Base-by-base conservation (phyloP, 2,797 vertebrate genomes). In the Cyclopterus lumpus region DNA sequence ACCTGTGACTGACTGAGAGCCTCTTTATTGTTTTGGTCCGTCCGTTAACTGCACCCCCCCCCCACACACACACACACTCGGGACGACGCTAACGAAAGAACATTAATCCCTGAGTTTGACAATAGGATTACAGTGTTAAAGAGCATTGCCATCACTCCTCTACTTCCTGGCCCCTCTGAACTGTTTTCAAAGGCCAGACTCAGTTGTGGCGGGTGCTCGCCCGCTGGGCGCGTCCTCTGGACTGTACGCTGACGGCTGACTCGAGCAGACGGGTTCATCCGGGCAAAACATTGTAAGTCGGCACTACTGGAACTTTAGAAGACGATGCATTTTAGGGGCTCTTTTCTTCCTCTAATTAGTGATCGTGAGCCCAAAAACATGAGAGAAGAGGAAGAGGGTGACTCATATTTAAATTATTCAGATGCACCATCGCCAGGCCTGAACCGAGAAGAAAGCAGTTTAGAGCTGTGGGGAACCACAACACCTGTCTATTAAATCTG, bases 121-220 rank as follows among this genome's bases (percentile, higher is more conserved):
- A 87, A 71, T 83, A 70, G 90, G 92, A 93, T 93, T 92, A 93
- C 58, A 67, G 85, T 86, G 88, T 81, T 89, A 87, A 88, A 86
- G 77, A 88, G 88, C 88, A 67, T 59, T 53, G 82, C 79, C 81
- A 26, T 90, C 77, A 12, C 84, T 67, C 60, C 65, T 84, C 71
- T 79, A 84, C 89, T 91, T 92, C 91, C 91, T 90, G 81, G 86
- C 74, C 88, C 86, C 85, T 80, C 86, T 88, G 81, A 88, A 88
- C 92, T 88, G 79, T 90, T 91, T 88, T 93, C 87, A 92, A 91
- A 90, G 88, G 81, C 85, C 26, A 10, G 64, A 36, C 86, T 79
- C 81, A 86, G 88, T 85, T 86, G 79, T 88, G 91, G 80, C 38
- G 10, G 62, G 32, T 42, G 66, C 53, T 58, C 73, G 28, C 94